Base-by-base conservation (phyloP, 2,113 vertebrate genomes). In the Geococcyx californianus region DNA sequence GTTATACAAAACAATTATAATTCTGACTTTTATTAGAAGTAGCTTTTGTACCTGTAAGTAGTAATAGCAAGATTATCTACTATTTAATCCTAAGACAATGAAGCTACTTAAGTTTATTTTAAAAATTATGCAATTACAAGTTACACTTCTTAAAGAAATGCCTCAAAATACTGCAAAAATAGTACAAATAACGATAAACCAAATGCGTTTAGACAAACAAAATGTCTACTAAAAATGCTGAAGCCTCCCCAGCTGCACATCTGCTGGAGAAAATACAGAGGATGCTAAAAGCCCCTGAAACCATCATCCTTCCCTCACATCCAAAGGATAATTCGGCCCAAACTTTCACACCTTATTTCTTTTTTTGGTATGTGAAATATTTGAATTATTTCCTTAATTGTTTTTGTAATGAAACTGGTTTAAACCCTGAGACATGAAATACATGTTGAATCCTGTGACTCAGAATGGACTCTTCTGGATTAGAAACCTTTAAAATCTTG, bases 161-260 rank as follows among this genome's bases (percentile, higher is more conserved):
- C 16, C 14, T 62, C 9, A 62, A 78, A 60, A 69, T 59, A 77
- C 34, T 56, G 23, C 38, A 87, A 31, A 89, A 84, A 16, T 11
- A 58, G 14, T 16, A 42, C 23, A 69, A 68, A 49, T n/a, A 54
- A 10, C n/a, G 4, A 55, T 18, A 60, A 93, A 67, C 5, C 11
- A 38, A 66, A 86, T 10, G n/a, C 10, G 33, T 20, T 13, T 26
- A 62, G 28, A 62, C 4, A 5, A 58, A 64, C 23, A 55, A 54
- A 13, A 67, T 0, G 0, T 29, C 11, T 54, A 33, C 25, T 33
- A 15, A 59, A 31, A 55, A 52, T 16, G 64, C 2, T 44, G 29
- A 68, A 76, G 25, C 15, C 25, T 63, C 47, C 28, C 49, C 31
- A 56, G 19, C 14, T 4, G 4, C 3, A 1, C 20, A 7, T 45